Base-by-base conservation (phyloP, 2,888 invertebrate genomes). In the Suillia variegata region DNA sequence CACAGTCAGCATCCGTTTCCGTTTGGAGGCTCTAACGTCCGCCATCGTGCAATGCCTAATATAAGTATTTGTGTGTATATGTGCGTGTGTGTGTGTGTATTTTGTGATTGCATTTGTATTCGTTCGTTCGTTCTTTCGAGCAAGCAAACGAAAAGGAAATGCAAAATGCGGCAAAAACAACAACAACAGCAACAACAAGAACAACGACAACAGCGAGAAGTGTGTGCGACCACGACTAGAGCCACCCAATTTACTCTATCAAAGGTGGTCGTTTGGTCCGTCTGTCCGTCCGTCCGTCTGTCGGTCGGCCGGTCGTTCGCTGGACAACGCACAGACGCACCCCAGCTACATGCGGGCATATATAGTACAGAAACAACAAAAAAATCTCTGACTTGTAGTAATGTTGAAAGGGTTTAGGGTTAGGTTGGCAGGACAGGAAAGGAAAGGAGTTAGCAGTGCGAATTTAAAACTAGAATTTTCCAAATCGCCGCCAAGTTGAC, bases 401-500 rank as follows among this genome's bases (percentile, higher is more conserved):
- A 31, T n/a, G 15, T 17, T 20, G 8, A 48, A 48, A n/a, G 22
- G 12, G n/a, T n/a, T n/a, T n/a, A n/a, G n/a, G n/a, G n/a, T n/a
- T n/a, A n/a, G n/a, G n/a, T n/a, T n/a, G n/a, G n/a, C n/a, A n/a
- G 48, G 20, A 22, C 18, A n/a, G 6, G 38, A 21, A 56, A 8
- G 50, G 50, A 49, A 51, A 51, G 38, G n/a, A n/a, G n/a, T n/a
- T n/a, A n/a, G n/a, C n/a, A n/a, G n/a, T n/a, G n/a, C n/a, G n/a
- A n/a, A n/a, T n/a, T n/a, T n/a, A n/a, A n/a, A n/a, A n/a, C n/a
- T n/a, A n/a, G n/a, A 63, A 70, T 65, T 67, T 74, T 74, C 65
- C 71, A 74, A 72, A 69, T 67, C 67, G 62, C 38, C 38, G n/a
- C n/a, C 38, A 31, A n/a, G n/a, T n/a, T n/a, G n/a, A n/a, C n/a